Base-by-base conservation (phyloP, 1,140 invertebrate genomes). In the Aphelinus certus region DNA sequence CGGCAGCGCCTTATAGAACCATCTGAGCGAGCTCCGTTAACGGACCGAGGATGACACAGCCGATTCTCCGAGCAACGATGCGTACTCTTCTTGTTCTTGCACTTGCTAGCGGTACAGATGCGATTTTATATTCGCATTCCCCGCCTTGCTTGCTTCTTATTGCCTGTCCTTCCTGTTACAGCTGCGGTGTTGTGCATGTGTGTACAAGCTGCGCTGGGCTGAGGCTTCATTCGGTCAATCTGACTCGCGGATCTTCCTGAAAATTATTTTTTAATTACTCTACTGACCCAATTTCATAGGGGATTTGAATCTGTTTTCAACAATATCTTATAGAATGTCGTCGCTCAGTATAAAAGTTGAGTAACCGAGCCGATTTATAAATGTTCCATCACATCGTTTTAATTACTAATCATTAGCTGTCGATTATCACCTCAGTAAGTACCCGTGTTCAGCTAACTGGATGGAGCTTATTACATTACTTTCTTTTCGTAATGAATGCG, bases 31-130 rank as follows among this genome's bases (percentile, higher is more conserved):
- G 42, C 10, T 61, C 46, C 81, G 81, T 84, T 87, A 87, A 88
- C 86, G 85, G 86, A 79, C 77, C 83, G 79, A 84, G 81, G 83
- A 88, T 88, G 86, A 88, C 85, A 84, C 83, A 86, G 86, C 86
- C 81, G 80, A 87, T 87, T 82, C 45, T 26, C 10, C 57, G 10
- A 81, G 80, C 82, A 85, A 86, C 82, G 84, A 83, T 82, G 83
- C 10, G 53, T 2, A n/a, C 9, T 60, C 26, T 46, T 47, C 69
- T 79, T 82, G 83, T 82, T 80, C 79, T 82, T 82, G 79, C 81
- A 79, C 77, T 82, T 84, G 80, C 82, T 84, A 87, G 83, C 82
- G 82, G 82, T 85, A 84, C 77, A 57, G 62, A 49, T 51, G 46
- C 42, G 3, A 10, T 26, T 60, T 26, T 60, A 9, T 53, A 53